Base-by-base conservation (phyloP, 2,113 vertebrate species). In the Lepisosteus oculatus region DNA sequence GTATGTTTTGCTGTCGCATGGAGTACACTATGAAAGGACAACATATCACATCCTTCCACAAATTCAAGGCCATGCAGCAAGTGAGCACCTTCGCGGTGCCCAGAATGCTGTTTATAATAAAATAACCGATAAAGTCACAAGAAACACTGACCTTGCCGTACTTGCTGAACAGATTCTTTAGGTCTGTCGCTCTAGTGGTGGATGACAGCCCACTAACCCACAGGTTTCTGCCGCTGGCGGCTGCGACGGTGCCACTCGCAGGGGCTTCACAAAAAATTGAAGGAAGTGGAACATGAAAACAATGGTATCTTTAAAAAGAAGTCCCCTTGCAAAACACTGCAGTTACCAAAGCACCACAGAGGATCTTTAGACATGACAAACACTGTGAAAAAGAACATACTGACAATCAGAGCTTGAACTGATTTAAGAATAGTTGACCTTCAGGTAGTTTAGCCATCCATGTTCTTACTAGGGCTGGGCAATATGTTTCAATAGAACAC, bases 181-280 rank as follows among this genome's bases (percentile, higher is more conserved):
- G 84, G 85, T 99, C 97, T 0, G 97, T 97, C 0, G 97, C 97
- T 87, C 96, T 93, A 8, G 97, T 99, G 51, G 94, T 95, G 13
- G 97, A 95, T 0, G 97, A 94, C 13, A 99, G 93, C 0, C 97
- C 97, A 54, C 97, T 99, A 77, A 99, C 97, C 97, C 97, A 99
- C 67, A 99, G 85, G 75, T 99, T 99, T 72, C 87, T 90, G 57
- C 97, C 93, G 72, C 88, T 90, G 78, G 78, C 78, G 65, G 79
- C 80, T 73, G 84, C 73, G 81, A 79, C 77, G 64, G 80, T 78
- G 73, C 81, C 78, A 76, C 87, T 74, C 17, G 63, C 77, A 55
- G 84, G 85, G 65, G 87, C 93, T 94, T 57, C 14, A 11, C 7
- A 68, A 11, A 6, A 15, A 15, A 55, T 29, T 29, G 17, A 29